Evolutionary conservation across 2,797 vertebrate genomes (phyloP).

Genomic region (Ibycter americanus): DNA sequence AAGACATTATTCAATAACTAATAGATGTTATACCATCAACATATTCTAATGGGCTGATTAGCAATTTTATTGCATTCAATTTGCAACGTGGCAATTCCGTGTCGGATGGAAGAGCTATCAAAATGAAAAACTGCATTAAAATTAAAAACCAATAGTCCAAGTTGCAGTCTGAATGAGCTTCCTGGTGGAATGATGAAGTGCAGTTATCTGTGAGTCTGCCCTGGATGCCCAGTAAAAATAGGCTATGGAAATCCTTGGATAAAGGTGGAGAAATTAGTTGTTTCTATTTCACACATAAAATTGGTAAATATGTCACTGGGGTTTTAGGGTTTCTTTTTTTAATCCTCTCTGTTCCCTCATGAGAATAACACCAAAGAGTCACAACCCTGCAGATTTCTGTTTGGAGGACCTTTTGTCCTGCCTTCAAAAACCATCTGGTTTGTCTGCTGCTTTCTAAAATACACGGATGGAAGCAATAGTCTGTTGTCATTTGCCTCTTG

Average conservation of each 20-base stretch:
- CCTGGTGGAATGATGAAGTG: conserved; percentile 57
- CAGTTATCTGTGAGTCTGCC: background rate
- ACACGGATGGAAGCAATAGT: background rate
- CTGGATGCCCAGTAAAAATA: background rate
- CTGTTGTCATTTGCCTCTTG: background rate
- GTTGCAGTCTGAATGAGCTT: conserved; percentile 73
- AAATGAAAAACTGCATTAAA: conserved; percentile 77
- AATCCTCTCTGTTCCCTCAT: background rate
- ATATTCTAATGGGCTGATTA: conserved; percentile 77
- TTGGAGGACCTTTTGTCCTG: background rate
- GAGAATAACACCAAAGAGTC: background rate
- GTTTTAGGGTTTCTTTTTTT: background rate
- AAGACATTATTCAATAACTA: conserved; percentile 65
- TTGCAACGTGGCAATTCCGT: conserved; percentile 72
- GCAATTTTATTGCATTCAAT: conserved; percentile 81
- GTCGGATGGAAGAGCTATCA: conserved; percentile 76
- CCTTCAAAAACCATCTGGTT: background rate
- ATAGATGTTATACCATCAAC: conserved; percentile 69
- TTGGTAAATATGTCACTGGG: background rate
- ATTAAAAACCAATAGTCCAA: conserved; percentile 79
- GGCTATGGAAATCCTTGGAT: background rate
- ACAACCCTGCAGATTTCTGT: background rate
- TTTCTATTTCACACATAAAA: background rate
- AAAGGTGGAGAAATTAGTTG: background rate
- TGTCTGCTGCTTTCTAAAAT: background rate